Percentiles rank a stretch among this genome's conserved stretches.
Conservation (phyloP, 2,113 vertebrate genomes). For the Naja naja region DNA sequence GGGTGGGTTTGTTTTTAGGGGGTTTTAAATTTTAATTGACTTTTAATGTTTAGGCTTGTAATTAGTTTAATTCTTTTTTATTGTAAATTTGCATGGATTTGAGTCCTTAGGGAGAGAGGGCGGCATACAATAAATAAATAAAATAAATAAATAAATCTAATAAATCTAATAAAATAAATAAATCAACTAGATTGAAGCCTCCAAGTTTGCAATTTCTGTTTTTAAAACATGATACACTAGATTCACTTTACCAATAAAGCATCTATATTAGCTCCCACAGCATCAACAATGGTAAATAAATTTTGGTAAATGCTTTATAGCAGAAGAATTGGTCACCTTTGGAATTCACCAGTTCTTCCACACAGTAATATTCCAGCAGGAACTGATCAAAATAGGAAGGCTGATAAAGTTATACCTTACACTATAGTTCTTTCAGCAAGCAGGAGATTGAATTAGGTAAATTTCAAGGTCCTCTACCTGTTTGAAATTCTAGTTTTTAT, state of each 20-base stretch:
- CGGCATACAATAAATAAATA: no score
- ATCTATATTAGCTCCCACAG: background rate
- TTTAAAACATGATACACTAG: background rate
- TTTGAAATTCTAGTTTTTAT: background rate
- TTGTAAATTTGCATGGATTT: no score
- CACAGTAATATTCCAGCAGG: background rate
- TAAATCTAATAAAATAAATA: no score
- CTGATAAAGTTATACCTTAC: background rate
- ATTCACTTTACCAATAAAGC: background rate
- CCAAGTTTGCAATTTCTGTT: background rate
- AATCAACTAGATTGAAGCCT: background rate
- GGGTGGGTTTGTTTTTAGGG: no score
- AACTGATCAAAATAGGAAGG: background rate
- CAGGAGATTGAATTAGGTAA: background rate
- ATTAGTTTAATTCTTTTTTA: no score
- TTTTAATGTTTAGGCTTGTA: no score
- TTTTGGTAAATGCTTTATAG: background rate
- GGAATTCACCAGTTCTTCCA: background rate
- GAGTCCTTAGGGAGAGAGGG: no score
- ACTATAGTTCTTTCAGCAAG: background rate
- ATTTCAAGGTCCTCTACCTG: background rate
- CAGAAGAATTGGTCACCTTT: background rate
- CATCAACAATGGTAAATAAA: background rate
- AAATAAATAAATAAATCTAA: no score
- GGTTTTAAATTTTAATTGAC: no score